Evolutionary conservation across 2,113 vertebrate genomes (phyloP).

Genomic region (Petrocephalus zakoni): DNA sequence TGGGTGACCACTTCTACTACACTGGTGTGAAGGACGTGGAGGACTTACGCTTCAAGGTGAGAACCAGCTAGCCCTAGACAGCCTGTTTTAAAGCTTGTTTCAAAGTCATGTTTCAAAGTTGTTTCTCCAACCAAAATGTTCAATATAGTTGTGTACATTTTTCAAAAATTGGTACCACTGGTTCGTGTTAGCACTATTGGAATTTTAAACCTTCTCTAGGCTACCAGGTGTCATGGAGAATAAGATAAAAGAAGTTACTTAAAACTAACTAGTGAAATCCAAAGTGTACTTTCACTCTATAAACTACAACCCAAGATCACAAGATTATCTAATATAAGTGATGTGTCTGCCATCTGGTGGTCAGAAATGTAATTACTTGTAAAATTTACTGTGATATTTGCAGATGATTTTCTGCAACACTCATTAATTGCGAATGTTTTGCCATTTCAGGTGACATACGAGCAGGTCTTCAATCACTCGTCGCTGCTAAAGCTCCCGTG

Average conservation of each 20-base stretch:
- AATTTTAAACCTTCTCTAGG: neutral
- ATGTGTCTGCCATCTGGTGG: slow-evolving; percentile 32
- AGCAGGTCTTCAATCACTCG: slow-evolving; percentile 48
- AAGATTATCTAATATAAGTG: neutral
- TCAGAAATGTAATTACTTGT: neutral
- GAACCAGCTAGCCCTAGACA: neutral
- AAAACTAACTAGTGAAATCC: neutral
- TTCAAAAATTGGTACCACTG: neutral
- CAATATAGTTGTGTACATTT: neutral
- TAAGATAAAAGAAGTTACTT: neutral
- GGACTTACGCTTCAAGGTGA: slow-evolving; percentile 57
- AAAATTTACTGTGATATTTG: neutral
- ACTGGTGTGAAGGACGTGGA: slow-evolving; percentile 46
- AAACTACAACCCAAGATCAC: neutral
- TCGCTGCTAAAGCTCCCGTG: slow-evolving; percentile 45
- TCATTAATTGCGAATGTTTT: neutral
- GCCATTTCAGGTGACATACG: slow-evolving; percentile 48
- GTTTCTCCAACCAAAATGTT: neutral
- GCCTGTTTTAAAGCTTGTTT: neutral
- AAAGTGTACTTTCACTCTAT: neutral
- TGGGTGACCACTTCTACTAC: slow-evolving; percentile 61
- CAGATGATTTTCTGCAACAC: neutral
- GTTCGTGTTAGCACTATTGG: neutral
- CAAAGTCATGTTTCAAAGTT: neutral
- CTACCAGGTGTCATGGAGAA: neutral